These are phyloP conservation scores for Hydropotes inermis DNA, from an alignment of 2,113 vertebrate species.

Conservation along the genomic window DNA sequence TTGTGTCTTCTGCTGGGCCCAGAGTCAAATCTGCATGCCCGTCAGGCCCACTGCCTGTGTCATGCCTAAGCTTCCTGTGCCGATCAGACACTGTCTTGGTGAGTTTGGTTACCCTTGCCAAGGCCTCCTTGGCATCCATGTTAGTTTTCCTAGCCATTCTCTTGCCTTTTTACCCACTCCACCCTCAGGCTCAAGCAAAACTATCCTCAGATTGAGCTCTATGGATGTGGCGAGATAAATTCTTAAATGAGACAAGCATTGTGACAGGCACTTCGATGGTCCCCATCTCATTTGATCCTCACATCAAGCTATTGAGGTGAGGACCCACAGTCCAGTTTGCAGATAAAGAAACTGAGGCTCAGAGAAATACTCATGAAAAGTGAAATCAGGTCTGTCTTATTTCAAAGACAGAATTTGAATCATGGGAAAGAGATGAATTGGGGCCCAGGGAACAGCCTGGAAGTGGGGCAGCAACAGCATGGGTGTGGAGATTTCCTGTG, in stretches of 20 bases:
- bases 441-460: neutral
- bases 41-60: neutral
- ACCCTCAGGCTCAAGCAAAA: neutral
- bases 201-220: neutral
- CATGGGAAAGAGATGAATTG: neutral
- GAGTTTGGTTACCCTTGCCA: neutral
- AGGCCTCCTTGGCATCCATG: neutral
- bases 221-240: neutral
- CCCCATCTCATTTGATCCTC: neutral
- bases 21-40: neutral
- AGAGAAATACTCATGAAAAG: slow-evolving; percentile 4
- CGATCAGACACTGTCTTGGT: neutral
- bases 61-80: neutral
- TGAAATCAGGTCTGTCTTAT: neutral
- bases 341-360: neutral
- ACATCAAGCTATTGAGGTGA: neutral
- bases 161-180: neutral
- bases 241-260: neutral
- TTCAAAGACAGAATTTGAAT: neutral
- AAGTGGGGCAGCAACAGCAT: neutral
- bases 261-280: neutral
- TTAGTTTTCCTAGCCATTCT: neutral
- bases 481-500: neutral
- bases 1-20: neutral
- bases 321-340: neutral